phyloP scores from a whole-genome alignment of 2,888 invertebrate genomes.

The Sminthurides aquaticus region DNA sequence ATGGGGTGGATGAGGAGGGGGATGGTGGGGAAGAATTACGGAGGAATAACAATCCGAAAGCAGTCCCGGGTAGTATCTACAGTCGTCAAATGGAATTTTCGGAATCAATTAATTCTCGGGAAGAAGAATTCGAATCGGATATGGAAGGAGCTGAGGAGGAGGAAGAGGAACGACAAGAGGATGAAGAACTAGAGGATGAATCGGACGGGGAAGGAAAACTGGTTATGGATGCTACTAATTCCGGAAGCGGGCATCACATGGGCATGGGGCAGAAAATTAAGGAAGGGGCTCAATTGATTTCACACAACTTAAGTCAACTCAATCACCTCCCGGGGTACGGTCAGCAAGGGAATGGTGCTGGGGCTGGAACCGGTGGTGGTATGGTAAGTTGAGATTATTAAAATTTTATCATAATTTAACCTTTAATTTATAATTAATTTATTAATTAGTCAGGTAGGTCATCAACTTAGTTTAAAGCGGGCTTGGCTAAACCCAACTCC shows the following conservation, averaged over 20 bases:
- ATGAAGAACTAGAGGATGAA: slow-evolving; percentile 30
- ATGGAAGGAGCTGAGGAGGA: slow-evolving; percentile 19
- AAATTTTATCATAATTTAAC: background rate
- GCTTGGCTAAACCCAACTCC: too few species aligned
- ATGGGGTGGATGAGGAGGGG: too few species aligned
- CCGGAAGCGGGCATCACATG: background rate
- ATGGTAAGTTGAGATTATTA: background rate
- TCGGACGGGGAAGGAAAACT: slow-evolving; percentile 34
- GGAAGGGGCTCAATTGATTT: background rate
- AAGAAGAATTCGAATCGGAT: background rate
- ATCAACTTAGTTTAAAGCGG: too few species aligned
- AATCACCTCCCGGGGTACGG: too few species aligned
- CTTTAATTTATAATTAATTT: background rate
- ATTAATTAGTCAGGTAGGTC: too few species aligned
- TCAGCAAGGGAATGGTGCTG: too few species aligned
- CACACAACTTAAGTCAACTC: background rate
- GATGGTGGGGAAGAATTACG: too few species aligned
- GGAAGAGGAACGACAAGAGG: slow-evolving; percentile 13
- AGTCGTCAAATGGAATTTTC: slow-evolving; percentile 3
- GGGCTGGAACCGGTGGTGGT: background rate
- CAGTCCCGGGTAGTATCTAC: too few species aligned
- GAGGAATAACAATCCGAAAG: too few species aligned
- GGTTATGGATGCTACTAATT: slow-evolving; percentile 15
- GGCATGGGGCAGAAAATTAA: background rate
- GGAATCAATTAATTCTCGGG: background rate